Evolutionary conservation across 2,797 vertebrate species (phyloP).

Genomic region (Cyclopterus lumpus): DNA sequence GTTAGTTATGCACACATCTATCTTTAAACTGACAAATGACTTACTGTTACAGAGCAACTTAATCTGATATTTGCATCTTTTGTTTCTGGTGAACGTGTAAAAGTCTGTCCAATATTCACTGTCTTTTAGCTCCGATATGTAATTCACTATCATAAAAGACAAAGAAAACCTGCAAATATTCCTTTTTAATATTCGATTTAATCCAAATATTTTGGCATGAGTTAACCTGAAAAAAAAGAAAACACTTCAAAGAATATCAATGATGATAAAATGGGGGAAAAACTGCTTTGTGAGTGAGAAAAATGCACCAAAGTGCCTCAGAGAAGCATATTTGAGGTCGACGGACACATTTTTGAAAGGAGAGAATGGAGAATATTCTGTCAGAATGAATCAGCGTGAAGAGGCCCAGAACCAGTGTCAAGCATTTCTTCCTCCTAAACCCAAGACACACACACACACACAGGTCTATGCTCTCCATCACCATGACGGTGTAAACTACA

Average conservation of each 20-base stretch:
- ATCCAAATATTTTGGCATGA: neutral
- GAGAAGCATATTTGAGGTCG: conserved; percentile 51
- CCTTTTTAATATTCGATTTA: neutral
- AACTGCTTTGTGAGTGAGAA: conserved; percentile 22
- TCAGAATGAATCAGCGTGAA: conserved; percentile 49
- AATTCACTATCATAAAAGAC: neutral
- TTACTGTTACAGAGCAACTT: neutral
- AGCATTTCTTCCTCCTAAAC: conserved; percentile 60
- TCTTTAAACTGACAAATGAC: neutral
- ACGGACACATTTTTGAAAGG: conserved; percentile 44
- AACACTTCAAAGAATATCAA: conserved; percentile 12
- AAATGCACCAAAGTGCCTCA: conserved; percentile 5
- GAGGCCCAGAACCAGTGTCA: conserved; percentile 56
- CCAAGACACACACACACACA: conserved; percentile 44
- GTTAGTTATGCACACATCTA: conserved; percentile 4
- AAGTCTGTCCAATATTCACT: neutral
- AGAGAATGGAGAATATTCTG: conserved; percentile 46
- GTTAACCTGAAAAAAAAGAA: neutral
- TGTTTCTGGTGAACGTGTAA: neutral
- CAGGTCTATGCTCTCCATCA: conserved; percentile 62
- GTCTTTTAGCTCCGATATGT: neutral
- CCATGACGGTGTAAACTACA: conserved; percentile 47
- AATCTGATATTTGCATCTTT: neutral
- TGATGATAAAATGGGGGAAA: conserved; percentile 23
- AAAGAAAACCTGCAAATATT: neutral